Evolutionary conservation across 2,113 vertebrate species (phyloP).

Genomic region (Orcinus orca): DNA sequence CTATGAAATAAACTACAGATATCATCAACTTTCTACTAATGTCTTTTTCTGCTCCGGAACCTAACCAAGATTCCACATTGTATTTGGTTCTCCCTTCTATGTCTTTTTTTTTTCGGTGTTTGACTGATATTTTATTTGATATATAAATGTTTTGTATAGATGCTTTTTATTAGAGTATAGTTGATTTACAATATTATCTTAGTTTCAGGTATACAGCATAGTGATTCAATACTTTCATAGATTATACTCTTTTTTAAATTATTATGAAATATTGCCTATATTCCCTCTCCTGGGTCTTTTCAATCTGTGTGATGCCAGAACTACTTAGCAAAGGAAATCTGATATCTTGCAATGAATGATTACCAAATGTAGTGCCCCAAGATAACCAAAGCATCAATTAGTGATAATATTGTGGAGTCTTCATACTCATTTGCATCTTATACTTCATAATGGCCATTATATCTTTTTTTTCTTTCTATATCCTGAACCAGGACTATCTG

Average conservation of each 20-base stretch:
- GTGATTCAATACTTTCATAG: not conserved
- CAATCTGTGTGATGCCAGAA: not conserved
- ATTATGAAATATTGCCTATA: not conserved
- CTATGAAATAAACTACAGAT: not conserved
- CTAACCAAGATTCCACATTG: not conserved
- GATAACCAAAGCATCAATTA: constrained; percentile 17
- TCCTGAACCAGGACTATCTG: not conserved
- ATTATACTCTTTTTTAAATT: not conserved
- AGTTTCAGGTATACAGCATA: not conserved
- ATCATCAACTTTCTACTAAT: not conserved
- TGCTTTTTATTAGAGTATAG: not conserved
- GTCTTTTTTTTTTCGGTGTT: not conserved
- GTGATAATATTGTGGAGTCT: not conserved
- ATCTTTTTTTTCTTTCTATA: not conserved
- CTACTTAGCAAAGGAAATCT: not conserved
- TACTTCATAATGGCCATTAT: not conserved
- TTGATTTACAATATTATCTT: not conserved
- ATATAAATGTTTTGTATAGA: not conserved
- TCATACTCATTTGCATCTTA: not conserved
- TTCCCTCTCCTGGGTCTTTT: not conserved
- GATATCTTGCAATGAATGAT: not conserved
- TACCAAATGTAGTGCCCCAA: not conserved
- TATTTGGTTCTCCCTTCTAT: not conserved
- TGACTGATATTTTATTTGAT: not conserved
- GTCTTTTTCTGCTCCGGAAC: not conserved